Percentiles rank a stretch among this genome's conserved stretches.
These are phyloP conservation scores for Fistularia commersonii DNA, from an alignment of 2,797 vertebrate genomes.

Conservation along the genomic window DNA sequence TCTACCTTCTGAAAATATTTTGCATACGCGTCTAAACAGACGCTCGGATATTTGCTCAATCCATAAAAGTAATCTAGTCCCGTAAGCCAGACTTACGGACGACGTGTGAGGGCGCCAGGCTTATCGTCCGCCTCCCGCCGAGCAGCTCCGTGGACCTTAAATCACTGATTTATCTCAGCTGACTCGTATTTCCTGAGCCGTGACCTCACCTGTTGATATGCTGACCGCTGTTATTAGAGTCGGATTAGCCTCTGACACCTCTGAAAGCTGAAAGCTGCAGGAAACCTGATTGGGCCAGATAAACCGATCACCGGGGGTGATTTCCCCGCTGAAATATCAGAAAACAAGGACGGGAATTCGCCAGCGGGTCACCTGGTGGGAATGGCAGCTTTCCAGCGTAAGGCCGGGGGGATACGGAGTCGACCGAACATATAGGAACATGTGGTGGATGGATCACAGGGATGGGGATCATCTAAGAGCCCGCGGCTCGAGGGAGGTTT, in stretches of 20 bases:
- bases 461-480: too few relatives aligned
- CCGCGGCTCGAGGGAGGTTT: too few relatives aligned
- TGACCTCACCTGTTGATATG: slow-evolving; percentile 38
- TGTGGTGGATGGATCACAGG: too few relatives aligned
- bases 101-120: slow-evolving; percentile 26
- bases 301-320: slow-evolving; percentile 28
- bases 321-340: slow-evolving; percentile 32
- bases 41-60: too few relatives aligned
- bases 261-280: slow-evolving; percentile 19
- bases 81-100: not conserved
- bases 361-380: too few relatives aligned
- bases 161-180: slow-evolving; percentile 39
- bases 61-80: too few relatives aligned
- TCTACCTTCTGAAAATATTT: too few relatives aligned
- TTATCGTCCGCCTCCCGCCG: slow-evolving; percentile 25
- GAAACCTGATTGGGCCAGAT: slow-evolving; percentile 10
- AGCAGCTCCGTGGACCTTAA: slow-evolving; percentile 20
- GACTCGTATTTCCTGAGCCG: slow-evolving; percentile 32
- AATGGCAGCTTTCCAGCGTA: too few relatives aligned
- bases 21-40: too few relatives aligned
- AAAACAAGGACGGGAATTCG: not conserved
- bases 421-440: too few relatives aligned
- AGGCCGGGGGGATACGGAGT: too few relatives aligned
- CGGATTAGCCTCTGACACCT: slow-evolving; percentile 20
- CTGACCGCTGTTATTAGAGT: slow-evolving; percentile 33